phyloP scores from a whole-genome alignment of 64 coral and sea anemone genomes.

The Anthopleura sola region DNA sequence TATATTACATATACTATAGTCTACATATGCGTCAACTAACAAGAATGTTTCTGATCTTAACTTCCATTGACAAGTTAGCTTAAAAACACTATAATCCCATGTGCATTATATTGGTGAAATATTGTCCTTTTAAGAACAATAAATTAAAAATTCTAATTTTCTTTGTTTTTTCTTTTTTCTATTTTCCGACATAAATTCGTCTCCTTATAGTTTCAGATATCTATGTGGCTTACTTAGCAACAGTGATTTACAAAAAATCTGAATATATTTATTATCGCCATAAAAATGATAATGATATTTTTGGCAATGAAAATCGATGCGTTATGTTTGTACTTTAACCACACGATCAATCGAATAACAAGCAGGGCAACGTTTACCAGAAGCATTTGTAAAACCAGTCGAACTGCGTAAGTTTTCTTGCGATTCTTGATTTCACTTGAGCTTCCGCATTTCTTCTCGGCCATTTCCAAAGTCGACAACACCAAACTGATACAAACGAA shows the following conservation, averaged over 20 bases:
- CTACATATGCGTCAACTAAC: no score
- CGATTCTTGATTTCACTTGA: not conserved
- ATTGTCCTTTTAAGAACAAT: no score
- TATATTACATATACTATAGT: not conserved
- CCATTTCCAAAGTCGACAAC: slow-evolving; percentile 23
- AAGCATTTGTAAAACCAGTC: slow-evolving; percentile 29
- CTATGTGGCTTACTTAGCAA: not conserved
- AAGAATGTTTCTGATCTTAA: no score
- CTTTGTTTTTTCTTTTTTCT: no score
- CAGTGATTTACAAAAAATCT: not conserved
- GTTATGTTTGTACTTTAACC: not conserved
- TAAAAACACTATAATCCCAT: no score
- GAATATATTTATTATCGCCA: slow-evolving; percentile 31
- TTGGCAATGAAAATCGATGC: slow-evolving; percentile 70
- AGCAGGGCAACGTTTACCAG: slow-evolving; percentile 43
- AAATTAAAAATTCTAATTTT: no score
- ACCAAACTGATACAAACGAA: slow-evolving; percentile 45
- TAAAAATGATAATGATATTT: slow-evolving; percentile 50
- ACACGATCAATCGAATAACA: slow-evolving; percentile 35
- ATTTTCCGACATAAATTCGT: no score
- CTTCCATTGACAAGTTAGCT: no score
- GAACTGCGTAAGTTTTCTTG: not conserved
- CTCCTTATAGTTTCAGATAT: no score
- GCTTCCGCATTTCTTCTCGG: not conserved
- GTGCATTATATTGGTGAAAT: no score